These are phyloP conservation scores for Dipodomys stephensi DNA, from an alignment of 2,113 vertebrate genomes.

Conservation along the genomic window DNA sequence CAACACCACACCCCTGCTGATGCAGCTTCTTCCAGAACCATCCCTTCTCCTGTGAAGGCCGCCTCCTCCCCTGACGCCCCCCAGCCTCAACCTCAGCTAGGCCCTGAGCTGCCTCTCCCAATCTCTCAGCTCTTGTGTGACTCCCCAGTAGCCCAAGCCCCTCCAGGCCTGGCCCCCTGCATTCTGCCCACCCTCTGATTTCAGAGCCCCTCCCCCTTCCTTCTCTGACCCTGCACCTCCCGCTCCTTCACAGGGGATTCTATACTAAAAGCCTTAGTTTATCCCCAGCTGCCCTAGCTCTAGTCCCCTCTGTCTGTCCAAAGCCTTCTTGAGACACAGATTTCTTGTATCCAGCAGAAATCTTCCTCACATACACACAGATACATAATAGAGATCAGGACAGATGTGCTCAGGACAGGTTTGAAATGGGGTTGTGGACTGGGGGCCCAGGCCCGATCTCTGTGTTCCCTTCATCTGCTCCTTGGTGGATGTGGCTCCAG, in stretches of 20 bases:
- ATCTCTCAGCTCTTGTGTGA: too few relatives aligned
- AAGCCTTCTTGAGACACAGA: background rate
- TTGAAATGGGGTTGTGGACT: background rate
- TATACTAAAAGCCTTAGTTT: background rate
- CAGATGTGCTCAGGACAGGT: background rate
- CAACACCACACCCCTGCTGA: too few relatives aligned
- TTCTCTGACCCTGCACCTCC: background rate
- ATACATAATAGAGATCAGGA: background rate
- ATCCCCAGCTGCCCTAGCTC: background rate
- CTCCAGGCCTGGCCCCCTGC: background rate
- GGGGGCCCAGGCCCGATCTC: too few relatives aligned
- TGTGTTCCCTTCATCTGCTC: background rate
- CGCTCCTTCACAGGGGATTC: rapidly evolving
- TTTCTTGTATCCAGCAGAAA: background rate
- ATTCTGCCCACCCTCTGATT: background rate
- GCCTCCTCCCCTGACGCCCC: rapidly evolving
- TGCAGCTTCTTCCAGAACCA: too few relatives aligned
- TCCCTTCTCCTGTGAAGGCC: too few relatives aligned
- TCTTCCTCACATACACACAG: background rate
- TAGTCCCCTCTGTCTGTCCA: background rate
- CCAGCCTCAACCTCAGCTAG: background rate
- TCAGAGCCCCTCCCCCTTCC: background rate
- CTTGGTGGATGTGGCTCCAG: too few relatives aligned
- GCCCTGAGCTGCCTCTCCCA: background rate
- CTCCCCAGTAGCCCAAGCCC: background rate